Evolutionary conservation across 2,113 vertebrate genomes (phyloP).

Genomic region (Porphyrio hochstetteri): DNA sequence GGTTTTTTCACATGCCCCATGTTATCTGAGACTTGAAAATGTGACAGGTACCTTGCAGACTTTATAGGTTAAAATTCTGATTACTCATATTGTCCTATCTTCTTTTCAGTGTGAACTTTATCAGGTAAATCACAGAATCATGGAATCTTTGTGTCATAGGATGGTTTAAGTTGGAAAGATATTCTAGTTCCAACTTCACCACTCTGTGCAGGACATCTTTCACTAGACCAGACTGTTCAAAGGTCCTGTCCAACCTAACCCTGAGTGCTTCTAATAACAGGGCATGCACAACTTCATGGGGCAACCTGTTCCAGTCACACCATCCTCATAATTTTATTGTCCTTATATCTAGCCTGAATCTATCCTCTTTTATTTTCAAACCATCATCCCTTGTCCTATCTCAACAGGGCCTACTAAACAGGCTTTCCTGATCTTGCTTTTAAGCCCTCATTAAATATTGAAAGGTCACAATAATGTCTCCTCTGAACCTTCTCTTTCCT

Average conservation of each 20-base stretch:
- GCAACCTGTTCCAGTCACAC: not conserved
- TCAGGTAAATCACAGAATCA: not conserved
- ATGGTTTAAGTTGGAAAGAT: not conserved
- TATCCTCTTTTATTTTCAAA: not conserved
- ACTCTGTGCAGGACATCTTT: not conserved
- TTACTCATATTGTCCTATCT: not conserved
- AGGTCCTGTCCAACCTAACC: not conserved
- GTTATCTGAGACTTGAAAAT: not conserved
- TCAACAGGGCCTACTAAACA: not conserved
- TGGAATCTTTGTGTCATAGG: not conserved
- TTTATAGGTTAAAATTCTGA: not conserved
- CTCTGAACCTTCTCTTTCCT: not conserved
- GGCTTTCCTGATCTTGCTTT: not conserved
- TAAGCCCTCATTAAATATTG: accelerated
- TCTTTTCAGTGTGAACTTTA: not conserved
- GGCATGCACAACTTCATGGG: not conserved
- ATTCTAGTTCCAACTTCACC: not conserved
- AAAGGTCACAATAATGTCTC: not conserved
- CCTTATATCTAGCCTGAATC: not conserved
- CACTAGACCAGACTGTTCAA: not conserved
- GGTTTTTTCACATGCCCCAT: not conserved
- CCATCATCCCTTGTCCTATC: not conserved
- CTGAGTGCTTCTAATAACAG: not conserved
- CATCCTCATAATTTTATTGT: not conserved
- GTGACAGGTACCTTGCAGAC: not conserved